A percentile compares a stretch with the other conserved stretches of the same genome.
Conservation (phyloP, 2,797 vertebrate species). For the Sparidentex hasta region DNA sequence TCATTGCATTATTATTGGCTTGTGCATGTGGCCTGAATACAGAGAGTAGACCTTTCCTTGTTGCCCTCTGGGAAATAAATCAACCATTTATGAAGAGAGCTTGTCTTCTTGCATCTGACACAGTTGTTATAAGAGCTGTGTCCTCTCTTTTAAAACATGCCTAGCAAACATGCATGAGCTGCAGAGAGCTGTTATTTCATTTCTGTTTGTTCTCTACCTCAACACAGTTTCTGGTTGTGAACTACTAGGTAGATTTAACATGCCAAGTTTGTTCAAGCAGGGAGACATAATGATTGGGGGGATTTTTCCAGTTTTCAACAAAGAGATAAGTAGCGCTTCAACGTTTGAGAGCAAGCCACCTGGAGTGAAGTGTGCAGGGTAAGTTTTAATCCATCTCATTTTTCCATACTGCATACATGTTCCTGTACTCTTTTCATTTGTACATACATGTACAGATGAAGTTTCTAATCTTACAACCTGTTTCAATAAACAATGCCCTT, state of each 20-base stretch:
- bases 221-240: constrained; percentile 69
- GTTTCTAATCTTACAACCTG: not conserved
- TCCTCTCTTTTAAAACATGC: constrained; percentile 25
- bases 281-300: constrained; percentile 86
- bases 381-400: constrained; percentile 47
- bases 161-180: constrained; percentile 59
- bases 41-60: not conserved
- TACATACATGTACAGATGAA: not conserved
- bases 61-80: constrained; percentile 49
- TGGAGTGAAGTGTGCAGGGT: constrained; percentile 75
- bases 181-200: constrained; percentile 17
- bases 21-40: too few species aligned
- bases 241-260: constrained; percentile 69
- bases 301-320: constrained; percentile 85
- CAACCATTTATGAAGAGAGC: constrained; percentile 17
- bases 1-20: too few species aligned
- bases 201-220: constrained; percentile 57
- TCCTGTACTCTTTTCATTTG: not conserved
- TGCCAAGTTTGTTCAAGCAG: constrained; percentile 74
- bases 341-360: constrained; percentile 71
- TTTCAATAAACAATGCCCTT: constrained; percentile 4
- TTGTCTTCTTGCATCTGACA: not conserved
- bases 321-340: constrained; percentile 70
- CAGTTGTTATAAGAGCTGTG: constrained; percentile 35
- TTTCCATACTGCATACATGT: not conserved